Evolutionary conservation across 2,888 invertebrate genomes (phyloP), one percentile per base, ranked within the genome.

Genomic region (Iselma pallidipennis): DNA sequence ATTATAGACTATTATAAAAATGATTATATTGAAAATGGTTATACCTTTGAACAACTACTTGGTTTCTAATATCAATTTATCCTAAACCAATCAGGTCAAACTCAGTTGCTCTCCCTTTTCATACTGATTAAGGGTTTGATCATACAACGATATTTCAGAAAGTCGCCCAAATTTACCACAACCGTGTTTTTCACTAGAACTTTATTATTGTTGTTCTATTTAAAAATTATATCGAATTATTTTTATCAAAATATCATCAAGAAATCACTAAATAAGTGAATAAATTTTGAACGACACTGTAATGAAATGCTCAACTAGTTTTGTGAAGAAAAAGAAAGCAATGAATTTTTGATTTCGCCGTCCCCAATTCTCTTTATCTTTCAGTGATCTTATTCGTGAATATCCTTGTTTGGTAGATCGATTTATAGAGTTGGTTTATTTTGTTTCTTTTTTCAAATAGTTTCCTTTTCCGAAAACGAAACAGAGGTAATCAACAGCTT

Each of bases 41-140:
- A 57, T 66, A 65, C 65, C 65, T 62, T 61, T 29, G 45, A 56
- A 42, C 4, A 42, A 59, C 57, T 54, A 53, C 63, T 66, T 67
- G 63, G 65, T 63, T 55, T 63, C 60, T 62, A 63, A 66, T 69
- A 62, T 66, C 63, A 61, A 57, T 61, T 49, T 59, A 57, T 49
- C 62, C 62, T 48, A 57, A 65, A 59, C 67, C 69, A 66, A 65
- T 67, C 66, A 61, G 60, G 59, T 64, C 64, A 67, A 62, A 65
- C 65, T 51, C 55, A 64, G 61, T 66, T 62, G 65, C 66, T 67
- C 63, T 66, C 61, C 65, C 64, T 65, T 67, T 66, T 66, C 59
- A 69, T 67, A 65, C 66, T 69, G 67, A 69, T 69, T 67, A 67
- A 66, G 63, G 64, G 64, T 66, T 64, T 59, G 62, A 67, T 60